Evolutionary conservation across 2,113 vertebrate species (phyloP).

Genomic region (Lethenteron reissneri): DNA sequence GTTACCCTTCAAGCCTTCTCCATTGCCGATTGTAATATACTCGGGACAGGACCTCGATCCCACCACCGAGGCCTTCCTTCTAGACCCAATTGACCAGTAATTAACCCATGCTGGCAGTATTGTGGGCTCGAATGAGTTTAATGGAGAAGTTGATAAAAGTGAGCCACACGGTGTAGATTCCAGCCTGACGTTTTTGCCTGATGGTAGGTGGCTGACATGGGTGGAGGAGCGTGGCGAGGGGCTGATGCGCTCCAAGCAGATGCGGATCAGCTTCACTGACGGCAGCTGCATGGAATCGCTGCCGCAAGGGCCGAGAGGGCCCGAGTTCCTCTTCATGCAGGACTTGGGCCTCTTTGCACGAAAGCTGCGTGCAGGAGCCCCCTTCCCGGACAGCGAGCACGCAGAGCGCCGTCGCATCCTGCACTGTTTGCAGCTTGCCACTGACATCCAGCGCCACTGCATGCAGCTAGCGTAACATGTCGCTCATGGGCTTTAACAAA

Average conservation of each 20-base stretch:
- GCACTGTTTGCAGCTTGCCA: slow-evolving; percentile 45
- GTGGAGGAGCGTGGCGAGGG: slow-evolving; percentile 55
- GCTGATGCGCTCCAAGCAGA: slow-evolving; percentile 37
- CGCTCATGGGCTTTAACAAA: too few species aligned
- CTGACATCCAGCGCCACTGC: slow-evolving; percentile 22
- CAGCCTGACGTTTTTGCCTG: slow-evolving; percentile 11
- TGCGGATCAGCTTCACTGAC: slow-evolving; percentile 50
- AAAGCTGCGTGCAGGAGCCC: slow-evolving; percentile 42
- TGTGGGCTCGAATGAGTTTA: neutral
- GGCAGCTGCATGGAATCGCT: slow-evolving; percentile 33
- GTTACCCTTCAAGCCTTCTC: too few species aligned
- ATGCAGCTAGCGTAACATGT: neutral
- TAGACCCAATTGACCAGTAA: neutral
- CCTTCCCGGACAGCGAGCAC: slow-evolving; percentile 18
- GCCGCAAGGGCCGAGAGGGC: slow-evolving; percentile 25
- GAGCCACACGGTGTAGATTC: neutral
- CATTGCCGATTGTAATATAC: too few species aligned
- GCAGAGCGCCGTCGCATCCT: slow-evolving; percentile 40
- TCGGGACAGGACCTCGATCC: neutral
- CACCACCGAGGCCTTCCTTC: neutral
- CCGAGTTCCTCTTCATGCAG: slow-evolving; percentile 65
- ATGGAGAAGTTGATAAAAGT: neutral
- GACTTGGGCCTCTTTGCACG: slow-evolving; percentile 49
- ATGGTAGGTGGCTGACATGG: slow-evolving; percentile 47
- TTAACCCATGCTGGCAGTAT: neutral